Conservation (phyloP, 2,113 vertebrate species). For the Pelecanus crispus region DNA sequence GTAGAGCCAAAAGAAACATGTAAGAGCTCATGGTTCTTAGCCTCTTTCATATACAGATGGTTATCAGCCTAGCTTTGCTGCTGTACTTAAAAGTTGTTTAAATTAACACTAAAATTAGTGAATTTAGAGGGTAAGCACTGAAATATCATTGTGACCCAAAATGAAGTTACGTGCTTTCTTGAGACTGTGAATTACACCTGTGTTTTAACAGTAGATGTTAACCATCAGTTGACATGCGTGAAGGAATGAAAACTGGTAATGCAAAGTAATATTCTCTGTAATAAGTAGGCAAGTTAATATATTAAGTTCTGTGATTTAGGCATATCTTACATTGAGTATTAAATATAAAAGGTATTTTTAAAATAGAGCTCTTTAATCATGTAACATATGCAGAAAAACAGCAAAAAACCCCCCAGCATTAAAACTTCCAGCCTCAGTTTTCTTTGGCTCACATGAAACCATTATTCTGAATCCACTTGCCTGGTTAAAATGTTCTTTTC, state of each 20-base stretch:
- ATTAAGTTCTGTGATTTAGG: not conserved
- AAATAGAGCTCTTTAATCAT: not conserved
- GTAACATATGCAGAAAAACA: not conserved
- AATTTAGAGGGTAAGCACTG: not conserved
- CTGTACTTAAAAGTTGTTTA: not conserved
- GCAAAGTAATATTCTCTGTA: not conserved
- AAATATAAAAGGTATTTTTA: not conserved
- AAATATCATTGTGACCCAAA: not conserved
- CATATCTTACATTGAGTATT: not conserved
- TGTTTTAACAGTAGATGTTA: not conserved
- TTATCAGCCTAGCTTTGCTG: not conserved
- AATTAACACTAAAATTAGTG: not conserved
- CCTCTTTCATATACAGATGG: not conserved
- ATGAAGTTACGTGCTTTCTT: not conserved
- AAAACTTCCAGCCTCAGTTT: not conserved
- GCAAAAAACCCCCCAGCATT: not conserved
- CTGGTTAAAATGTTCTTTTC: not conserved
- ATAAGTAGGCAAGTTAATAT: not conserved
- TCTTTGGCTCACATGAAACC: not conserved
- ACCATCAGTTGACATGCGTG: not conserved
- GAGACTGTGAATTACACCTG: not conserved
- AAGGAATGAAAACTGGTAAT: not conserved
- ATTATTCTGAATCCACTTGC: not conserved
- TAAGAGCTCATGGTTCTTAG: not conserved
- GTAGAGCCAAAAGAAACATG: not conserved